Evolutionary conservation across 2,888 invertebrate species (phyloP).

Genomic region (Cotesia congregata): DNA sequence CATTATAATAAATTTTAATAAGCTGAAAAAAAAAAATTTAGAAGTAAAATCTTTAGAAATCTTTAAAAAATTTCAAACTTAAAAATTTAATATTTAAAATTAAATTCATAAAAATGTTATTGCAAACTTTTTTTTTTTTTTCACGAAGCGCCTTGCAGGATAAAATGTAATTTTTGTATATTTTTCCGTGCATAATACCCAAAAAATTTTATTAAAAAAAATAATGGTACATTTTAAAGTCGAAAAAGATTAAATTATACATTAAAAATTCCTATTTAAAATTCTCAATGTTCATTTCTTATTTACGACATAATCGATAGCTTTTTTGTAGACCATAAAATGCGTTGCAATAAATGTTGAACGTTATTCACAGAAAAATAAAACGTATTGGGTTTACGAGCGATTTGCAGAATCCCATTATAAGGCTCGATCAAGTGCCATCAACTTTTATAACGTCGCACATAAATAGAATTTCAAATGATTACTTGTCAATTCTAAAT

Average conservation of each 20-base stretch:
- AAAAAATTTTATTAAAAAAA: no score
- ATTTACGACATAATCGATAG: neutral
- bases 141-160: no score
- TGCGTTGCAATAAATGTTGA: constrained; percentile 2
- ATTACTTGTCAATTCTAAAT: neutral
- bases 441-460: neutral
- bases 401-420: constrained; percentile 45
- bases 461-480: neutral
- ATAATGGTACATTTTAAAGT: no score
- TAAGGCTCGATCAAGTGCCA: constrained; percentile 31
- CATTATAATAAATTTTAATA: no score
- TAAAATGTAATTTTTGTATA: no score
- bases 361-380: constrained; percentile 28
- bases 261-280: neutral
- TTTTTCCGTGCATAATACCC: no score
- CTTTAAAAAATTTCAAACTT: no score
- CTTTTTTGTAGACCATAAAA: constrained; percentile 7
- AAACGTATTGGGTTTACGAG: constrained; percentile 52
- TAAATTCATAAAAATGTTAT: neutral
- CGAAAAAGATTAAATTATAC: no score
- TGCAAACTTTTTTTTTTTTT: neutral
- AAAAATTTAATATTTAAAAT: no score
- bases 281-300: neutral
- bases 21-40: no score
- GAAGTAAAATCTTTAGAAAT: no score